Conservation (phyloP, 2,797 vertebrate genomes). For the Zonotrichia albicollis region DNA sequence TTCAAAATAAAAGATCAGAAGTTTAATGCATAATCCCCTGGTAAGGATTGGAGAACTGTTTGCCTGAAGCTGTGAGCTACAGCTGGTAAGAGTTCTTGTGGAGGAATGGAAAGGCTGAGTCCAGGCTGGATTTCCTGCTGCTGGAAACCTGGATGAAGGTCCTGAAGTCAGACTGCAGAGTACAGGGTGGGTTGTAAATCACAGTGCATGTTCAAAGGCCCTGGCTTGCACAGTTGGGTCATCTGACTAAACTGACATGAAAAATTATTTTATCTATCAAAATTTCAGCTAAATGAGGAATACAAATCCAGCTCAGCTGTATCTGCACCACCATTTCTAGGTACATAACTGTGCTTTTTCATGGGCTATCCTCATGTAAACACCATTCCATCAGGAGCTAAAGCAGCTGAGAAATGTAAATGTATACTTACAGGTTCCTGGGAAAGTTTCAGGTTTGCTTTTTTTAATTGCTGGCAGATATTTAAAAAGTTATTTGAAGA, state of each 20-base stretch:
- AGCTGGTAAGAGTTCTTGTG: neutral
- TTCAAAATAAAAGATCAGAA: neutral
- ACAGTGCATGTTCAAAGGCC: neutral
- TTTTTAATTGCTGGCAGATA: constrained; percentile 78
- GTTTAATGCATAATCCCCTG: neutral
- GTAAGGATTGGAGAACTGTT: neutral
- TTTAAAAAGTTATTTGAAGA: constrained; percentile 93
- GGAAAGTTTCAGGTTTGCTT: neutral
- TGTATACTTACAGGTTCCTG: neutral
- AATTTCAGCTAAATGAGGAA: neutral
- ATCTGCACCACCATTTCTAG: neutral
- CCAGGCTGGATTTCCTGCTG: constrained; percentile 19
- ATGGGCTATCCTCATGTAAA: neutral
- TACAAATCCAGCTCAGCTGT: neutral
- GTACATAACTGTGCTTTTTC: neutral
- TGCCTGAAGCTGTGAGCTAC: neutral
- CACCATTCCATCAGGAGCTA: neutral
- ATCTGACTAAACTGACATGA: neutral
- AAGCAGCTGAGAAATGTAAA: neutral
- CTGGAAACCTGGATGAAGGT: constrained; percentile 4
- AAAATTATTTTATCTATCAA: neutral
- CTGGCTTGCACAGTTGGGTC: neutral
- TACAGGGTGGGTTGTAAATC: neutral
- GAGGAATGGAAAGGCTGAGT: neutral
- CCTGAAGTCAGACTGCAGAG: neutral